These are phyloP conservation scores for Zaprionus lineosus DNA, from an alignment of 2,888 invertebrate genomes.

Conservation along the genomic window DNA sequence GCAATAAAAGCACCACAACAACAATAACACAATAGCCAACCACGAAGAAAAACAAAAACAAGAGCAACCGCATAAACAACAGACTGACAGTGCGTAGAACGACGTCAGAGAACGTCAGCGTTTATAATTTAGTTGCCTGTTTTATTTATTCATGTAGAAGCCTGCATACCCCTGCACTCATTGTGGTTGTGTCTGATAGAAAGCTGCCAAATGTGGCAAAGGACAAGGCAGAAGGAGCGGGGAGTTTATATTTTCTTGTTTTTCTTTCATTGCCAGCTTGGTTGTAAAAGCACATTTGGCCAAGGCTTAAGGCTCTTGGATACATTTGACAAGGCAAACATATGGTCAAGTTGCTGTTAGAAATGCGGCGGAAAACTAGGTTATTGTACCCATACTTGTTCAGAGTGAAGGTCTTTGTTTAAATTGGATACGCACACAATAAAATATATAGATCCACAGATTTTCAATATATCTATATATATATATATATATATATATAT, in stretches of 20 bases:
- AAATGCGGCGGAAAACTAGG: conserved; percentile 38
- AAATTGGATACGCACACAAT: too few species aligned
- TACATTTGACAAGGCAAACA: conserved; percentile 60
- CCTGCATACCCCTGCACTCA: not conserved
- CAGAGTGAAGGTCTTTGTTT: too few species aligned
- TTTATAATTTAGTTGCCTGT: conserved; percentile 49
- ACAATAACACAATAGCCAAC: conserved; percentile 11
- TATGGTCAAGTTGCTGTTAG: conserved; percentile 45
- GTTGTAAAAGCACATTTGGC: conserved; percentile 39
- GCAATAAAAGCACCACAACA: conserved; percentile 10
- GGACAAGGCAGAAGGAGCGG: not conserved
- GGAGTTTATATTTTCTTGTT: conserved; percentile 21
- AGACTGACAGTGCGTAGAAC: conserved; percentile 45
- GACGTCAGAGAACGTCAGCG: conserved; percentile 72
- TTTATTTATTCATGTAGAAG: conserved; percentile 54
- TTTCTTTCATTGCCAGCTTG: conserved; percentile 4
- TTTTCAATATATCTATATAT: too few species aligned
- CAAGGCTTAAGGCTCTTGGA: conserved; percentile 46
- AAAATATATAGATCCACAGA: too few species aligned
- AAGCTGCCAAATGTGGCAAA: conserved; percentile 21
- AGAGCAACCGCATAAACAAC: conserved; percentile 21
- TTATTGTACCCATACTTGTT: conserved; percentile 14
- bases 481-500: too few species aligned
- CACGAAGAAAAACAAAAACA: conserved; percentile 5
- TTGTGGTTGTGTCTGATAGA: conserved; percentile 12